Evolutionary conservation across 2,797 vertebrate genomes (phyloP), one percentile per base, ranked within the genome.

Genomic region (Esox masquinongy): DNA sequence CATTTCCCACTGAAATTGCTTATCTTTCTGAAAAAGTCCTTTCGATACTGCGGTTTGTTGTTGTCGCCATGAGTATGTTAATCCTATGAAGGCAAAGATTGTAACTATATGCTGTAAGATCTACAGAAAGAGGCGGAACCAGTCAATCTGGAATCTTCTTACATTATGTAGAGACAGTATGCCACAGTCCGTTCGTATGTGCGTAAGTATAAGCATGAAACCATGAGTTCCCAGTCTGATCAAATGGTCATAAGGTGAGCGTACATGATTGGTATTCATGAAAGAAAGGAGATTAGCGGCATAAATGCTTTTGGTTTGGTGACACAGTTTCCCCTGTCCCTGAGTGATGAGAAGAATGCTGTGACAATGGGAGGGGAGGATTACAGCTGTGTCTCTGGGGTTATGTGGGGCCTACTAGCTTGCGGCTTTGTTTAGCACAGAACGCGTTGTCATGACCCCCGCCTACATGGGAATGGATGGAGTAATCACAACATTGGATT

Each of bases 371-470:
- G 9, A 39, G 31, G 12, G 36, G 43, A 36, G 8, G 39, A 70
- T 68, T 53, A 73, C 8, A 51, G 64, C 22, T 51, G 43, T 56
- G 70, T 51, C 7, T 59, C 64, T 12, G 51, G 29, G 47, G 68
- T 51, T 68, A 36, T 68, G 66, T n/a, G 4, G 53, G 5, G 53
- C 14, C 17, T 34, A 16, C 85, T 73, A 80, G 74, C 31, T 31
- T 39, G 64, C 78, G 74, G 67, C 31, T 74, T 72, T 74, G 56
- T 81, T 74, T 71, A 19, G 39, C 24, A n/a, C 43, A 22, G 29
- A 26, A 61, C 34, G 12, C 68, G 49, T 74, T 73, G 63, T 66
- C 56, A 72, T 64, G 68, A 9, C 24, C n/a, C 36, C n/a, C 3
- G 19, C 72, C 70, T 34, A 70, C 73, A 19, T 47, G 50, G 50